These are phyloP conservation scores for Globodera ellingtonae DNA, from an alignment of 1,140 invertebrate species.

Conservation along the genomic window DNA sequence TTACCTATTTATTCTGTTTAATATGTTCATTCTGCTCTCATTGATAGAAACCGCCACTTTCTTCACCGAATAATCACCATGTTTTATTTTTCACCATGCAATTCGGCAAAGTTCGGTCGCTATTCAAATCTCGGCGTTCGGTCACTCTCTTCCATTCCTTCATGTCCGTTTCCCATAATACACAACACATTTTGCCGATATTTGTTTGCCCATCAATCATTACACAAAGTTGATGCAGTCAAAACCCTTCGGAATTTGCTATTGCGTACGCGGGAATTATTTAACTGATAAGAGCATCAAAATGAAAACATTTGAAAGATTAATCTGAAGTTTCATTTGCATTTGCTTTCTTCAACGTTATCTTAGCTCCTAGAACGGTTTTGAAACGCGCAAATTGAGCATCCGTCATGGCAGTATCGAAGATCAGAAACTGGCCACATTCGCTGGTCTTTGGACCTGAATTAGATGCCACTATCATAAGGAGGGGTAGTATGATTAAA, in stretches of 20 bases:
- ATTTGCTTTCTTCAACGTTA: conserved; percentile 3
- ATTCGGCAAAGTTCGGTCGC: background rate
- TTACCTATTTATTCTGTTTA: background rate
- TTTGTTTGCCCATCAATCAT: conserved; percentile 3
- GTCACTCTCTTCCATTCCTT: background rate
- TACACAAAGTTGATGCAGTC: background rate
- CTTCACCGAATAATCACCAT: background rate
- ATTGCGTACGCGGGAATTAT: background rate
- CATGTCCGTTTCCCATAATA: background rate
- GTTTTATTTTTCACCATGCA: background rate
- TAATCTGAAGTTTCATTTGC: background rate
- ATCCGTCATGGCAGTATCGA: conserved; percentile 52
- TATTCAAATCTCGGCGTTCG: background rate
- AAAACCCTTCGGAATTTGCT: background rate
- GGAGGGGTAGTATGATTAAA: background rate
- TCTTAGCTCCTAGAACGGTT: conserved; percentile 15
- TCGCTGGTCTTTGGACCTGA: conserved; percentile 31
- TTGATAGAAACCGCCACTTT: too few relatives aligned
- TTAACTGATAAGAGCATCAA: background rate
- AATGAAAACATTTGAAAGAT: background rate
- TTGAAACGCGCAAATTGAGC: conserved; percentile 42
- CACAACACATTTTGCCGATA: background rate
- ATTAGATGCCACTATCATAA: background rate
- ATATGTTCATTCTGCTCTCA: background rate
- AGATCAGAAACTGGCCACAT: conserved; percentile 44